A percentile compares a stretch with the other conserved stretches of the same genome.
Conservation (phyloP, 2,888 invertebrate species). For the Elysia crispata region DNA sequence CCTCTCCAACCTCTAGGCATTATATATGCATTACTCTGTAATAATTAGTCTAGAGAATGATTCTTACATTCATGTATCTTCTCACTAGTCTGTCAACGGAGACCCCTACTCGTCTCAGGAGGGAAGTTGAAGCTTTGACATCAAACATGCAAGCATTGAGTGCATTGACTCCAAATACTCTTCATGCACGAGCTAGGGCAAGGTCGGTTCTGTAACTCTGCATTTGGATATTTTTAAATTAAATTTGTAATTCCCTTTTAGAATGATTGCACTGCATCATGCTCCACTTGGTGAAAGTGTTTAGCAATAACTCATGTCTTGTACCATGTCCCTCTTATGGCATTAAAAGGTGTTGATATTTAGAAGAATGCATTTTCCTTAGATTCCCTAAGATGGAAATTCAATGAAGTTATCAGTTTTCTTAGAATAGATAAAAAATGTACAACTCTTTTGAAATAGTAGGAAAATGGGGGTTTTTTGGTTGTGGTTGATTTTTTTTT, state of each 20-base stretch:
- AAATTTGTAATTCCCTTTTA: background rate
- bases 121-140: constrained; percentile 70
- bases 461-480: too few relatives aligned
- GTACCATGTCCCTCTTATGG: too few relatives aligned
- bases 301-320: constrained; percentile 41
- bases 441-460: too few relatives aligned
- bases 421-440: too few relatives aligned
- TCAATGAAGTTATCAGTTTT: too few relatives aligned
- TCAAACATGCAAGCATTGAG: constrained; percentile 71
- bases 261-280: background rate
- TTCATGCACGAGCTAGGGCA: constrained; percentile 53
- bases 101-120: constrained; percentile 68
- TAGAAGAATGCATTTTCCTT: too few relatives aligned
- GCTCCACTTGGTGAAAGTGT: background rate
- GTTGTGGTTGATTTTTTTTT: too few relatives aligned
- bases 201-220: constrained; percentile 43
- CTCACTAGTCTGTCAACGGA: constrained; percentile 57
- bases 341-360: too few relatives aligned
- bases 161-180: constrained; percentile 65
- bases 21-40: background rate
- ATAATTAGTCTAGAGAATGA: background rate
- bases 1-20: too few relatives aligned
- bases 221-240: background rate
- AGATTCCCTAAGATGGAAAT: too few relatives aligned
- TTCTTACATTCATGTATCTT: background rate